Percentiles rank a stretch among this genome's conserved stretches.
Evolutionary conservation across 2,888 invertebrate species (phyloP).

Genomic region (Eucriotettix oculatus): DNA sequence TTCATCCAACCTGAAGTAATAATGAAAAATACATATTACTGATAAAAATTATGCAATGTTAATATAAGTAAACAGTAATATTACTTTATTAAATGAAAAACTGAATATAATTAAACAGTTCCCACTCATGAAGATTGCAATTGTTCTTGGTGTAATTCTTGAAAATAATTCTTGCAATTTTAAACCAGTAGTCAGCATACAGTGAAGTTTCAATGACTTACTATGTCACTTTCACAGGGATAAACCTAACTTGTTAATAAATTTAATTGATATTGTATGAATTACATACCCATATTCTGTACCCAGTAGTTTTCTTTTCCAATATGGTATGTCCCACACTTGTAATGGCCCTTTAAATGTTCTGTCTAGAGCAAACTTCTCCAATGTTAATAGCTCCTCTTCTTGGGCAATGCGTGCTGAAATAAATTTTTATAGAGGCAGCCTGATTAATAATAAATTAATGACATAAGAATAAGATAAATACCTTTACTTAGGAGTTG

Average conservation of each 20-base stretch:
- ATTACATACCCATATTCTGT: slow-evolving; percentile 37
- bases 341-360: slow-evolving; percentile 53
- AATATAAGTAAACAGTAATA: not conserved
- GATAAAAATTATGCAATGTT: not conserved
- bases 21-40: not conserved
- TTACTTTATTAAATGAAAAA: not conserved
- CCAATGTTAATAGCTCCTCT: slow-evolving; percentile 51
- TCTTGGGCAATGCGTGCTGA: slow-evolving; percentile 57
- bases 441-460: slow-evolving; percentile 2
- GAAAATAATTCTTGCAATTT: too few relatives aligned
- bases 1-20: slow-evolving; percentile 40
- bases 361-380: slow-evolving; percentile 47
- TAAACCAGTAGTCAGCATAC: too few relatives aligned
- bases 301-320: slow-evolving; percentile 60
- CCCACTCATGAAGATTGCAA: not conserved
- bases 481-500: slow-evolving; percentile 42
- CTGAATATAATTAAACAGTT: not conserved
- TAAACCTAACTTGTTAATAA: too few relatives aligned
- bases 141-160: too few relatives aligned
- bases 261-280: not conserved
- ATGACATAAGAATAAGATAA: slow-evolving; percentile 1
- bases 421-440: not conserved
- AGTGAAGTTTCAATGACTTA: too few relatives aligned
- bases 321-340: slow-evolving; percentile 76
- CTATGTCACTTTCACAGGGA: too few relatives aligned